phyloP scores from a whole-genome alignment of 2,113 vertebrate genomes.

The Pseudopodoces humilis region DNA sequence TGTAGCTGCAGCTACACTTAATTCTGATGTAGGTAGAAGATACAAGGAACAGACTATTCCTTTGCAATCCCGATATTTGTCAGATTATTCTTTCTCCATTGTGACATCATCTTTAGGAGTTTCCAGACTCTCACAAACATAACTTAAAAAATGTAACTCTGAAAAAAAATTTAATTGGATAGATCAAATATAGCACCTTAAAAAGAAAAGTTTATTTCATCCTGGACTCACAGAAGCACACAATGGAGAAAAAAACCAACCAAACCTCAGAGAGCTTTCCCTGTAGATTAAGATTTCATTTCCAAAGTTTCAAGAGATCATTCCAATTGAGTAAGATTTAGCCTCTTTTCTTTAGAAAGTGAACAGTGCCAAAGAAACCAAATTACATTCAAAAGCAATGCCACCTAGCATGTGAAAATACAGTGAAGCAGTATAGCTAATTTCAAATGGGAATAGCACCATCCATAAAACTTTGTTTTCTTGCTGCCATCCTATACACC shows the following conservation, averaged over 20 bases:
- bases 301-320: neutral
- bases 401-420: neutral
- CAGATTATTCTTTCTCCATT: neutral
- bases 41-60: neutral
- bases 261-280: neutral
- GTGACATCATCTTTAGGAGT: neutral
- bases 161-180: neutral
- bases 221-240: neutral
- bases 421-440: neutral
- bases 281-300: neutral
- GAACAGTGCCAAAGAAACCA: neutral
- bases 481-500: neutral
- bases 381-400: neutral
- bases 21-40: neutral
- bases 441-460: neutral
- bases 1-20: neutral
- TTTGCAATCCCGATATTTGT: neutral
- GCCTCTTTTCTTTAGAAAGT: neutral
- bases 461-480: neutral
- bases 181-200: neutral
- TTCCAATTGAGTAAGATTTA: neutral
- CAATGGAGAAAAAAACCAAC: neutral
- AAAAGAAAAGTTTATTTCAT: neutral
- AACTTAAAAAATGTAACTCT: neutral
- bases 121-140: neutral